Evolutionary conservation across 2,888 invertebrate species (phyloP).

Genomic region (Amblyjoppa fuscipennis): DNA sequence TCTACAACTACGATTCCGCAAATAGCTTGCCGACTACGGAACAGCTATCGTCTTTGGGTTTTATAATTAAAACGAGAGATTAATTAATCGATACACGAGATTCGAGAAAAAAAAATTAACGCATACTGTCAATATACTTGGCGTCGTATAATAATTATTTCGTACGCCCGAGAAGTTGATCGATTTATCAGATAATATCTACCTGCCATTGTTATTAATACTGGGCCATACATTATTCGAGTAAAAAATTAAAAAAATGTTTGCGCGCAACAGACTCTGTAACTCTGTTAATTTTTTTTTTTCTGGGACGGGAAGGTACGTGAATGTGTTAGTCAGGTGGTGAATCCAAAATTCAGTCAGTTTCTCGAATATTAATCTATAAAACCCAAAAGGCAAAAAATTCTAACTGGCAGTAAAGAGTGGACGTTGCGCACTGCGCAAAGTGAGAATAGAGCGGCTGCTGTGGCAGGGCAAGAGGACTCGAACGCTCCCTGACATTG

Average conservation of each 20-base stretch:
- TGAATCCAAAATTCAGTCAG: constrained; percentile 55
- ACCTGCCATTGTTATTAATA: constrained; percentile 42
- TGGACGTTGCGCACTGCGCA: constrained; percentile 85
- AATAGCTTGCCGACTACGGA: constrained; percentile 81
- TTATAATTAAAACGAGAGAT: constrained; percentile 76
- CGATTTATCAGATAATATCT: constrained; percentile 37
- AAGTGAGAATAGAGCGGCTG: constrained; percentile 81
- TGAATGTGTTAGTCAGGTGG: constrained; percentile 35
- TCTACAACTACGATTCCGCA: constrained; percentile 72
- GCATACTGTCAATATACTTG: constrained; percentile 22
- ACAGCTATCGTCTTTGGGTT: constrained; percentile 80
- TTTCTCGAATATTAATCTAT: constrained; percentile 69
- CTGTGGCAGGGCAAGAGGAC: constrained; percentile 78
- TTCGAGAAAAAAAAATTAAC: constrained; percentile 40
- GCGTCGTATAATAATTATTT: constrained; percentile 6
- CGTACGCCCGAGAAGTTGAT: background rate
- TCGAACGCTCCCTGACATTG: constrained; percentile 48
- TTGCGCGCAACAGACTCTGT: constrained; percentile 48
- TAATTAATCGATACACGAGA: constrained; percentile 45
- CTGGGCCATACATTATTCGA: constrained; percentile 14
- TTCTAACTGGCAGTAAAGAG: constrained; percentile 84
- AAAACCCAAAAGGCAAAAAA: constrained; percentile 80
- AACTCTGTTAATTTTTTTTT: constrained; percentile 3
- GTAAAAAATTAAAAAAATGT: constrained; percentile 30
- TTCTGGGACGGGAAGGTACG: constrained; percentile 13